Conservation (phyloP, 2,888 invertebrate species). For the Papilio protenor region DNA sequence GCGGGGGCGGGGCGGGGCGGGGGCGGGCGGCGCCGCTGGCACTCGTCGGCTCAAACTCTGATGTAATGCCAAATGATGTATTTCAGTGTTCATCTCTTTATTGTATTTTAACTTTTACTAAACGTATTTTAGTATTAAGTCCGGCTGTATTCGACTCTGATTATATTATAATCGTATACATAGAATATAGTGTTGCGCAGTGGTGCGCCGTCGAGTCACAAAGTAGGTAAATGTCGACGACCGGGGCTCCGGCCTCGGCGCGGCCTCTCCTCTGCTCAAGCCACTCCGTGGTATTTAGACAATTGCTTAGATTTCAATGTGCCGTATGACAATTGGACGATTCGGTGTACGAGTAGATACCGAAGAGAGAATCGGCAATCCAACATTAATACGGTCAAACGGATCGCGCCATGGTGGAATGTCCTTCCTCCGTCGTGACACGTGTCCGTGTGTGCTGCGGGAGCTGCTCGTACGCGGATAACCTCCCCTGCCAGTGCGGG, state of each 20-base stretch:
- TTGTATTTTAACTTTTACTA: slow-evolving; percentile 27
- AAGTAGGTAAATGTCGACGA: background rate
- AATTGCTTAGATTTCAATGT: slow-evolving; percentile 10
- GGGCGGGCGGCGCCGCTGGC: no score
- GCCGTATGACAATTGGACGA: background rate
- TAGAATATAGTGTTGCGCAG: background rate
- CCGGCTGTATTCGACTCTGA: slow-evolving; percentile 23
- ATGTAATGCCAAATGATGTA: slow-evolving; percentile 57
- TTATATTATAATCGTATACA: slow-evolving; percentile 8
- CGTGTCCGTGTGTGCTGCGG: background rate
- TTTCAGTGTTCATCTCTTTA: slow-evolving; percentile 44
- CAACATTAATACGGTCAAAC: no score
- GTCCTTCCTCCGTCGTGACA: no score
- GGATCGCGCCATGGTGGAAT: no score
- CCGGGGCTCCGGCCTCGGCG: background rate
- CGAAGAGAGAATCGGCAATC: background rate
- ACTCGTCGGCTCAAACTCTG: slow-evolving; percentile 51
- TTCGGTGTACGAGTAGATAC: background rate
- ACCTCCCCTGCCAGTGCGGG: slow-evolving; percentile 31
- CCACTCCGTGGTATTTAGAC: slow-evolving; percentile 5
- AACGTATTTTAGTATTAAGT: slow-evolving; percentile 34
- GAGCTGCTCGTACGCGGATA: slow-evolving; percentile 11
- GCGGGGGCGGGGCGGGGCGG: no score
- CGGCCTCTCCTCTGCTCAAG: slow-evolving; percentile 35
- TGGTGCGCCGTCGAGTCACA: slow-evolving; percentile 25